Percentiles rank a stretch among this genome's conserved stretches.
These are phyloP conservation scores for Notodonta dromedarius DNA, from an alignment of 2,888 invertebrate genomes.

Conservation along the genomic window DNA sequence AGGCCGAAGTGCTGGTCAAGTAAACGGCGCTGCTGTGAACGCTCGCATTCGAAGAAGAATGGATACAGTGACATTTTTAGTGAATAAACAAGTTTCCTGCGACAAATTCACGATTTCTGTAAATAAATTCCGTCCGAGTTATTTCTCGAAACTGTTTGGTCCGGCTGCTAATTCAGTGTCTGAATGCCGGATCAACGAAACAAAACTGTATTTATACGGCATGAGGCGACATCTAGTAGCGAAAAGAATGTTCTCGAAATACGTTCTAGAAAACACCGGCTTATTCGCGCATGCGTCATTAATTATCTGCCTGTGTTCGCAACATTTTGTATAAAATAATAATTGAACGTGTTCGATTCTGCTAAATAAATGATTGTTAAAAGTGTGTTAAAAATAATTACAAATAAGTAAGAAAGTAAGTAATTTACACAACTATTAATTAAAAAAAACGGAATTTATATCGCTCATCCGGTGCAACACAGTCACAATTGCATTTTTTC, in stretches of 20 bases:
- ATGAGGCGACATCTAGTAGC: slow-evolving; percentile 57
- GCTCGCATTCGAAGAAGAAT: slow-evolving; percentile 55
- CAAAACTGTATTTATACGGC: slow-evolving; percentile 41
- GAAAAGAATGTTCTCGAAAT: slow-evolving; percentile 50
- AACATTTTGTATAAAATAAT: slow-evolving; percentile 45
- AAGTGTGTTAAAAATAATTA: no score
- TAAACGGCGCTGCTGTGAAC: slow-evolving; percentile 48
- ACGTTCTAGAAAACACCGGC: slow-evolving; percentile 31
- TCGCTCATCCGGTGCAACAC: no score
- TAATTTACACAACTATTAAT: no score
- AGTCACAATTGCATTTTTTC: no score
- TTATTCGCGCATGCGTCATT: slow-evolving; percentile 12
- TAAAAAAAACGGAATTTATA: no score
- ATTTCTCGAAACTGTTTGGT: no score
- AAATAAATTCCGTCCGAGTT: no score
- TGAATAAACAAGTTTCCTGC: neutral
- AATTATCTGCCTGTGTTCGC: slow-evolving; percentile 24
- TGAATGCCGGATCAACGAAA: slow-evolving; percentile 32
- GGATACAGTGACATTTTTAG: slow-evolving; percentile 71
- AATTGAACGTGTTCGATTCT: neutral
- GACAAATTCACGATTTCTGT: neutral
- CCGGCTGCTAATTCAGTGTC: slow-evolving; percentile 11
- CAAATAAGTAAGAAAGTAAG: no score
- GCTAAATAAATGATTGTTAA: no score
- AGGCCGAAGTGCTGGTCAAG: slow-evolving; percentile 64